Evolutionary conservation across 2,113 vertebrate species (phyloP), one percentile per base, ranked within the genome.

Genomic region (Limnothrissa miodon): DNA sequence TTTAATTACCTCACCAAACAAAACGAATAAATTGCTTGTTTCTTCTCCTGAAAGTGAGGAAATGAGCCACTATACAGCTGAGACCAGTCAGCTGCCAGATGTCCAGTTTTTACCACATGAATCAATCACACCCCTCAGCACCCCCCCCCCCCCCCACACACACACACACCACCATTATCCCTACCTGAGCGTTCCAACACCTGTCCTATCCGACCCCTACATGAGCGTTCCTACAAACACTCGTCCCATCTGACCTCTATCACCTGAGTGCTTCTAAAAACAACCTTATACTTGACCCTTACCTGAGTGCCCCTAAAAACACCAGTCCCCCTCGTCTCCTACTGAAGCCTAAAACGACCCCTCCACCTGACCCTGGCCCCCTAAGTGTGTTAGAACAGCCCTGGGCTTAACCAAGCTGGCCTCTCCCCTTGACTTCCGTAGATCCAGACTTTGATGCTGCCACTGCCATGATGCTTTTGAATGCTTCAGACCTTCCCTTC

Each of bases 391-490:
- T 19, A 23, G 51, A 56, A 21, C 19, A 23, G 4, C 19, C 51
- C 51, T 23, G 1, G 4, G 21, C 51, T 23, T 66, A 66, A 66
- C 59, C 59, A 94, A 94, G 92, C 95, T 44, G 94, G 93, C 94
- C 92, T 95, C 93, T 95, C 95, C 94, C 94, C 45, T 84, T 81
- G 81, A 39, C 78, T 86, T 78, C 80, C 45, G 39, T 45, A 96
- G 95, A 95, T 96, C 94, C 95, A 92, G 95, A 96, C 95, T 93
- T 95, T 95, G 95, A 95, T 90, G 94, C 95, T 90, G 95, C 94
- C 91, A 94, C 93, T 94, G 94, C 95, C 94, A 95, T 96, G 95
- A 95, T 96, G 95, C 94, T 95, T 95, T 95, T 95, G 95, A 96
- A 96, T 95, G 92, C 93, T 94, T 91, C 94, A 94, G 95, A 96